phyloP scores from a whole-genome alignment of 2,113 vertebrate genomes.

The Dascyllus trimaculatus region DNA sequence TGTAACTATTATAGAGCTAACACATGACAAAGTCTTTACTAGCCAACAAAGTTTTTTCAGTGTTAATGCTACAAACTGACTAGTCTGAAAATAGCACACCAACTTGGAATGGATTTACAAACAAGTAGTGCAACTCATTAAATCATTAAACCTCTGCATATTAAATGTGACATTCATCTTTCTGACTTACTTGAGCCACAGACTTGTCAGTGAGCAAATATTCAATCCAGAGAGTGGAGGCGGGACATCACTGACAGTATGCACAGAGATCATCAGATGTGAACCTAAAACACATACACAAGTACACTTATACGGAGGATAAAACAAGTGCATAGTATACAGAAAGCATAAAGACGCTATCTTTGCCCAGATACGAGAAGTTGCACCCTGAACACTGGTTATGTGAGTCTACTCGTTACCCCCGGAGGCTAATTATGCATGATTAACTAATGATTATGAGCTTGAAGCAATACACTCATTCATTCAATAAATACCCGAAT shows the following conservation, averaged over 20 bases:
- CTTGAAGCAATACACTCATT: neutral
- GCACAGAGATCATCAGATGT: neutral
- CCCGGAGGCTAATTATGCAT: neutral
- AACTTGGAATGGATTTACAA: too few species aligned
- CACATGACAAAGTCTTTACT: too few species aligned
- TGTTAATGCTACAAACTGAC: neutral
- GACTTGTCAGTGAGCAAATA: neutral
- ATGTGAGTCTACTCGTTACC: neutral
- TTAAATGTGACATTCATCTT: too few species aligned
- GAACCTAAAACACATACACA: neutral
- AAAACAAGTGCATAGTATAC: neutral
- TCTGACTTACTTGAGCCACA: too few species aligned
- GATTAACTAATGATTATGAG: neutral
- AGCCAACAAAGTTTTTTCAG: too few species aligned
- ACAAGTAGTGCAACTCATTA: too few species aligned
- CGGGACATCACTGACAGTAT: neutral
- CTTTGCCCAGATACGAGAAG: neutral
- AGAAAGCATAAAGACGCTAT: neutral
- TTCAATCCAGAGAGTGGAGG: neutral
- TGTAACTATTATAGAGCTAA: neutral
- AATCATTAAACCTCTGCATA: too few species aligned
- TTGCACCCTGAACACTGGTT: neutral
- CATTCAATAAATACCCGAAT: conserved; percentile 33
- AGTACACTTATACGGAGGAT: neutral
- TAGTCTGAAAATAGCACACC: too few species aligned